Percentiles rank a stretch among this genome's conserved stretches.
phyloP scores from a whole-genome alignment of 64 coral and sea anemone genomes.

The Montipora sp. region DNA sequence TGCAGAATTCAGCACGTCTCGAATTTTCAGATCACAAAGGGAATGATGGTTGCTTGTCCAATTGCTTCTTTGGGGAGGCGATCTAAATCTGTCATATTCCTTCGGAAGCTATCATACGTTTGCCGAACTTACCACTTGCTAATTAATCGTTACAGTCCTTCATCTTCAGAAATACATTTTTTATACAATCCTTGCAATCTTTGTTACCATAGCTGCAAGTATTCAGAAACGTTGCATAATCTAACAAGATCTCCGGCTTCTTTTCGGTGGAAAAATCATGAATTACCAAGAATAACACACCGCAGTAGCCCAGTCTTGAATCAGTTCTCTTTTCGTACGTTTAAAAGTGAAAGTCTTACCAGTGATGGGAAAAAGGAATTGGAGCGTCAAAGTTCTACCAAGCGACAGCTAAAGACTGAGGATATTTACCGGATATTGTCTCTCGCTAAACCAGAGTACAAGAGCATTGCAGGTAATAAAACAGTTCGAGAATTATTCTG shows the following conservation, averaged over 20 bases:
- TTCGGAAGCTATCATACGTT: neutral
- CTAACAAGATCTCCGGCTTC: neutral
- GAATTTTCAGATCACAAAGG: neutral
- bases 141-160: neutral
- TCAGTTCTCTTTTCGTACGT: neutral
- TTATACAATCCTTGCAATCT: neutral
- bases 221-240: neutral
- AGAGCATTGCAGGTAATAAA: slow-evolving; percentile 39
- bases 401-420: slow-evolving; percentile 19
- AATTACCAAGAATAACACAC: neutral
- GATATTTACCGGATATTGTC: slow-evolving; percentile 35
- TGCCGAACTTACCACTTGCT: neutral
- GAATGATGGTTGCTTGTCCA: slow-evolving; percentile 15
- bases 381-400: neutral
- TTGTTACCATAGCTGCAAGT: neutral
- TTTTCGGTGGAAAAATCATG: neutral
- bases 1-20: neutral
- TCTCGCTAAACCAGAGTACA: slow-evolving; percentile 44
- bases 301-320: neutral
- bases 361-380: neutral
- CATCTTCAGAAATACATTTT: too few species aligned
- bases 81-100: neutral
- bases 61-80: neutral
- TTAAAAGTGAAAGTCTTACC: neutral
- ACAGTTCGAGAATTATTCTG: neutral